Evolutionary conservation across 1,140 invertebrate species (phyloP).

Genomic region (Caenorhabditis brenneri): DNA sequence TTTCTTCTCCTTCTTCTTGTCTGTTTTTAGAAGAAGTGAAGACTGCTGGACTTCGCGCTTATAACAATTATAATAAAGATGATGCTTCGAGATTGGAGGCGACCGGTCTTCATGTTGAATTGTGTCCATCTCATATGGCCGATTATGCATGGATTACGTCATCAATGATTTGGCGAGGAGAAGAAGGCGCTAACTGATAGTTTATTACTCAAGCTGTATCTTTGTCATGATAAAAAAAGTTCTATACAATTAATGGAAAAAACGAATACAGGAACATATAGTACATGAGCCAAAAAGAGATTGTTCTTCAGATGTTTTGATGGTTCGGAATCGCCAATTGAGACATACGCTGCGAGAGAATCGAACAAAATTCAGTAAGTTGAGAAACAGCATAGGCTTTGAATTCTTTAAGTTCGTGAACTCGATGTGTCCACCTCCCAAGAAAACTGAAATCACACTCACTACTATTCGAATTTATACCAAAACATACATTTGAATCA

Average conservation of each 20-base stretch:
- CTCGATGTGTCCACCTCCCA: background rate
- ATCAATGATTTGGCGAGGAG: background rate
- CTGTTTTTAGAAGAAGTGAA: slow-evolving; percentile 23
- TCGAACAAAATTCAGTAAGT: background rate
- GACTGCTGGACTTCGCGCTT: slow-evolving; percentile 31
- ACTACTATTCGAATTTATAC: no score
- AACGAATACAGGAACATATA: background rate
- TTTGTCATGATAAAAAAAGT: no score
- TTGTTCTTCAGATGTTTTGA: background rate
- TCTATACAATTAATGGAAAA: no score
- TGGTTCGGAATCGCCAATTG: background rate
- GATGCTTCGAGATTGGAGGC: slow-evolving; percentile 24
- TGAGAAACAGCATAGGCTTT: background rate
- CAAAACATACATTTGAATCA: background rate
- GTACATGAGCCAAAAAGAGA: background rate
- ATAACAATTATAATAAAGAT: slow-evolving; percentile 43
- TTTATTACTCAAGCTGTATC: no score
- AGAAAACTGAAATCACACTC: background rate
- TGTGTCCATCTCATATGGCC: slow-evolving; percentile 29
- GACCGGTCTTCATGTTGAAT: slow-evolving; percentile 26
- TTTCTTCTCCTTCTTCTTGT: background rate
- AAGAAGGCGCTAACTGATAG: background rate
- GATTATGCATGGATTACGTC: slow-evolving; percentile 11
- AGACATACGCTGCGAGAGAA: background rate
- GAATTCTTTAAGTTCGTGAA: background rate